Evolutionary conservation across 1,140 invertebrate species (phyloP).

Genomic region (Whitmania pigra): DNA sequence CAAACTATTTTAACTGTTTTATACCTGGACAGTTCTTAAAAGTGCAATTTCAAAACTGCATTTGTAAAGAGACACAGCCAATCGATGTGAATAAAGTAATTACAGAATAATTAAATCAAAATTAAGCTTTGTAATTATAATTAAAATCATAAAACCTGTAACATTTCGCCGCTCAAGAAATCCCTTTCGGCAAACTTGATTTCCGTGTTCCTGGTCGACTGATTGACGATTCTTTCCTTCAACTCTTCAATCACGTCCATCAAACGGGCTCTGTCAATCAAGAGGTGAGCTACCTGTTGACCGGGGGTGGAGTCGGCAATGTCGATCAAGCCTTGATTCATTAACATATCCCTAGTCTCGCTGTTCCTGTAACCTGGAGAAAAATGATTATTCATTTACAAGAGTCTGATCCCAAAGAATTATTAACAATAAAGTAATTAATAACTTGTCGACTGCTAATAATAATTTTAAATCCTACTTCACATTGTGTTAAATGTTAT

Average conservation of each 20-base stretch:
- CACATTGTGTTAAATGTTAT: no score
- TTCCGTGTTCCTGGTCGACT: background rate
- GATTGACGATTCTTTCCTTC: background rate
- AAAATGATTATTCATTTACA: background rate
- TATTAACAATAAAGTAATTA: no score
- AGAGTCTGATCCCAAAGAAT: no score
- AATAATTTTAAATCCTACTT: no score
- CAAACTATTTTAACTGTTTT: no score
- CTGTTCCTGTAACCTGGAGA: constrained; percentile 22
- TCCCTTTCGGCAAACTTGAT: background rate
- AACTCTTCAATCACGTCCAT: constrained; percentile 36
- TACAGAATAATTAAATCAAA: no score
- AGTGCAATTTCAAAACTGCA: no score
- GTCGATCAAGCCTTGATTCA: constrained; percentile 38
- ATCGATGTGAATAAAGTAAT: no score
- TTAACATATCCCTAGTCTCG: constrained; percentile 38
- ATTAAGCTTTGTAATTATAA: background rate
- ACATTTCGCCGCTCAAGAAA: background rate
- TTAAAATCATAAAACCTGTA: background rate
- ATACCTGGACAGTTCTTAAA: no score
- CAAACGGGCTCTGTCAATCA: constrained; percentile 37
- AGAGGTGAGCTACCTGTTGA: constrained; percentile 40
- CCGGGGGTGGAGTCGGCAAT: constrained; percentile 33
- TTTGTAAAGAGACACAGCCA: no score
- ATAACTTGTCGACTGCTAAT: no score